Evolutionary conservation across 2,888 invertebrate genomes (phyloP), one percentile per base, ranked within the genome.

Genomic region (Podabrus alpinus): DNA sequence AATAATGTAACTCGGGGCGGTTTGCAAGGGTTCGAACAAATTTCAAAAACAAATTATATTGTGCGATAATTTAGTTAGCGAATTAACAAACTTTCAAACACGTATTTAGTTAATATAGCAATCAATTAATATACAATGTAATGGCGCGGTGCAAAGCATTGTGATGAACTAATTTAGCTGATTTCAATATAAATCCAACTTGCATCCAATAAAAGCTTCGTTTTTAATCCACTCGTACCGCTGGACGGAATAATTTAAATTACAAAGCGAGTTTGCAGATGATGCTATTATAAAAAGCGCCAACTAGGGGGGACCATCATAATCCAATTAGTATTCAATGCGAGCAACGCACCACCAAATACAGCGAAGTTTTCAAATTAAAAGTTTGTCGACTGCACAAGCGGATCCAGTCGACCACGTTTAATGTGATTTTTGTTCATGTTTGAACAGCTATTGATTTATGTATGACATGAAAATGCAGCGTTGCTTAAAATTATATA

Each of bases 311-410:
- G 77, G 84, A 83, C 85, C 83, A 84, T 85, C 85, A 85, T 85
- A 86, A 86, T 86, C 85, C 85, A 86, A 86, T 86, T 85, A 85
- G 86, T 84, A 84, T 85, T 84, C 83, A 81, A 83, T 83, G 84
- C 81, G 84, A 83, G 81, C 83, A 83, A 84, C 83, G 84, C 77
- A 81, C 81, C 80, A 80, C 80, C 83, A 81, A 74, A 73, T 76
- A 81, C 81, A 82, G 83, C 79, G 83, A 85, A 84, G 83, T 84
- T 85, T 85, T 85, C 83, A 84, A 84, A 84, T 84, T 84, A 84
- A 85, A 85, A 84, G 84, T 84, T 83, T 83, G 80, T 79, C 77
- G 78, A 76, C 69, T 76, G 74, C 72, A 75, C 71, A 78, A 77
- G 75, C 71, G 69, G 69, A 74, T 68, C 75, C 76, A 77, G 73